Evolutionary conservation across 2,113 vertebrate genomes (phyloP).

Genomic region (Hydrolagus affinis): DNA sequence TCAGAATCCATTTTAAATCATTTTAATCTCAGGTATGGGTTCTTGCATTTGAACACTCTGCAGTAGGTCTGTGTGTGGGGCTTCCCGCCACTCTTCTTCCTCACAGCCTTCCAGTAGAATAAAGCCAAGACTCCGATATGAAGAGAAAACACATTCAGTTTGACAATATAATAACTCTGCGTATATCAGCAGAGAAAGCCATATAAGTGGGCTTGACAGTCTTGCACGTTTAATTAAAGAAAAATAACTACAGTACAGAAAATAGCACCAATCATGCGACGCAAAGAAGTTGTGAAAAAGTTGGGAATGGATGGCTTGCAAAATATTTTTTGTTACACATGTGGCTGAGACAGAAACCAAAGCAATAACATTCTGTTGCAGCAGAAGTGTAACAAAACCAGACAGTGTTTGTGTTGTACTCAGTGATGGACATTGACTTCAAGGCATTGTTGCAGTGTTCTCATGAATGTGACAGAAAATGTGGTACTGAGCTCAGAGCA

Average conservation of each 20-base stretch:
- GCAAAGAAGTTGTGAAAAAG: not conserved
- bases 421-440: not conserved
- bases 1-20: too few species aligned
- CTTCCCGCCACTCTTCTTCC: slow-evolving; percentile 39
- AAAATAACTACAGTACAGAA: not conserved
- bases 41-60: not conserved
- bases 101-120: slow-evolving; percentile 39
- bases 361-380: slow-evolving; percentile 20
- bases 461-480: not conserved
- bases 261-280: not conserved
- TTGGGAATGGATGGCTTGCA: not conserved
- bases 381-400: not conserved
- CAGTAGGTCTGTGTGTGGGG: not conserved
- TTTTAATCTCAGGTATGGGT: slow-evolving; percentile 61
- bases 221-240: not conserved
- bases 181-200: slow-evolving; percentile 65
- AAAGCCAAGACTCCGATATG: slow-evolving; percentile 35
- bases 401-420: not conserved
- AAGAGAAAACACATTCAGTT: slow-evolving; percentile 40
- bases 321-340: not conserved
- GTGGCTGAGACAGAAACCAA: slow-evolving; percentile 17
- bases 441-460: not conserved
- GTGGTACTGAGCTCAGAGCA: not conserved
- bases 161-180: slow-evolving; percentile 46
- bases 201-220: slow-evolving; percentile 44